Conservation (phyloP, 2,113 vertebrate genomes). For the Genyomyrus donnyi region DNA sequence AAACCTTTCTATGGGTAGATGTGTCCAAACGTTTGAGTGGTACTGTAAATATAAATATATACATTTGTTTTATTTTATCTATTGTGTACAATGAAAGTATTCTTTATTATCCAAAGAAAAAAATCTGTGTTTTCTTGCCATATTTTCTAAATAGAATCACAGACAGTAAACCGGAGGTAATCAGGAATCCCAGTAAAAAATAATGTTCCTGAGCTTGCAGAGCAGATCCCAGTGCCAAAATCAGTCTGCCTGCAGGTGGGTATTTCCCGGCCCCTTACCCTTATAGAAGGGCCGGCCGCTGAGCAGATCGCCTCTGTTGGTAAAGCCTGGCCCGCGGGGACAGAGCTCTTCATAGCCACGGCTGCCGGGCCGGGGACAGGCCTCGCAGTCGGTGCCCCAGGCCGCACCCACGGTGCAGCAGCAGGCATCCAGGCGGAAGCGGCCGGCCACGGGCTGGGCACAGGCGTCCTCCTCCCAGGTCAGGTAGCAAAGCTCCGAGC, state of each 20-base stretch:
- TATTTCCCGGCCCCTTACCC: constrained; percentile 45
- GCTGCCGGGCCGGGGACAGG: constrained; percentile 53
- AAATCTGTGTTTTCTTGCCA: neutral
- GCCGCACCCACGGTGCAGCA: constrained; percentile 65
- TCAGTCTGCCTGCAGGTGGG: neutral
- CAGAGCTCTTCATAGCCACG: constrained; percentile 52
- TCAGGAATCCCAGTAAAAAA: neutral
- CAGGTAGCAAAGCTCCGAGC: constrained; percentile 63
- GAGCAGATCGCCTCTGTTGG: constrained; percentile 57
- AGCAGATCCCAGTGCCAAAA: neutral
- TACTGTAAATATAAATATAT: neutral
- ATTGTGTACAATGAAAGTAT: neutral
- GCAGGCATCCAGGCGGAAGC: constrained; percentile 61
- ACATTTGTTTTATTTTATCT: neutral
- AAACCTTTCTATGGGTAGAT: neutral
- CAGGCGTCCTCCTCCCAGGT: constrained; percentile 63
- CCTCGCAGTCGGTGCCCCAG: constrained; percentile 61
- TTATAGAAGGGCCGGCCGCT: constrained; percentile 65
- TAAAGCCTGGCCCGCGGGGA: constrained; percentile 63
- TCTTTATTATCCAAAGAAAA: neutral
- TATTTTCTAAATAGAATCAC: neutral
- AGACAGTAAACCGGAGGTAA: neutral
- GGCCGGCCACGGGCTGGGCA: constrained; percentile 45
- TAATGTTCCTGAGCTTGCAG: neutral
- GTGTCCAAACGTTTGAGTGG: neutral